Conservation (phyloP, 1,140 invertebrate genomes). For the Episyrphus balteatus region DNA sequence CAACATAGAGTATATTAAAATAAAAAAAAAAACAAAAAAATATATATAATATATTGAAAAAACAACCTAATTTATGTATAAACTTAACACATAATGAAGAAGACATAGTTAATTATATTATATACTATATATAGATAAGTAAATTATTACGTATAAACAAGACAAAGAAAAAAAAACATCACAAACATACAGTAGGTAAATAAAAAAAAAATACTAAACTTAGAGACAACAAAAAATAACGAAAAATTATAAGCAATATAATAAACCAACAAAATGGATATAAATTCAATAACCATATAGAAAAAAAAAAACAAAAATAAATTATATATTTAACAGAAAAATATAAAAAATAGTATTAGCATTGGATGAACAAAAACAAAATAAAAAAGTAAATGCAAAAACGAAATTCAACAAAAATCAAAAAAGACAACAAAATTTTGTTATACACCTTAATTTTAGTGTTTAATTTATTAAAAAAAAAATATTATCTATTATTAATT, state of each 20-base stretch:
- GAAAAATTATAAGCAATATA: constrained; percentile 7
- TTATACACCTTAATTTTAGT: background rate
- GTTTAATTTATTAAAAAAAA: background rate
- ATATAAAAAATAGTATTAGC: constrained; percentile 5
- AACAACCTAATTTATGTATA: constrained; percentile 6
- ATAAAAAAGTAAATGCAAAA: background rate
- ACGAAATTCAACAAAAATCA: constrained; percentile 1
- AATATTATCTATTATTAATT: constrained; percentile 7
- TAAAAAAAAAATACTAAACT: constrained; percentile 16
- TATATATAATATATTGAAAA: constrained; percentile 13
- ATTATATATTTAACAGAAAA: constrained; percentile 3
- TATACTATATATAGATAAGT: constrained; percentile 17
- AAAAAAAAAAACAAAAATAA: constrained; percentile 3
- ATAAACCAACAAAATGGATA: constrained; percentile 9
- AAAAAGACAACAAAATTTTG: background rate
- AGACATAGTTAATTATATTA: constrained; percentile 20
- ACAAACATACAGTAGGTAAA: constrained; percentile 8
- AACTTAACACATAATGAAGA: constrained; percentile 6
- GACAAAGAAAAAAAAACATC: background rate
- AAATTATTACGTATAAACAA: constrained; percentile 9
- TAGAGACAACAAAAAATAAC: constrained; percentile 11
- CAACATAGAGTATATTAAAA: constrained; percentile 4
- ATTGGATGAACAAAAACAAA: constrained; percentile 1
- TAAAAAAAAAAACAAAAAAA: constrained; percentile 5
- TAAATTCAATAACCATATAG: constrained; percentile 1